These are phyloP conservation scores for Drosophila merina DNA, from an alignment of 2,888 invertebrate genomes.

Conservation along the genomic window DNA sequence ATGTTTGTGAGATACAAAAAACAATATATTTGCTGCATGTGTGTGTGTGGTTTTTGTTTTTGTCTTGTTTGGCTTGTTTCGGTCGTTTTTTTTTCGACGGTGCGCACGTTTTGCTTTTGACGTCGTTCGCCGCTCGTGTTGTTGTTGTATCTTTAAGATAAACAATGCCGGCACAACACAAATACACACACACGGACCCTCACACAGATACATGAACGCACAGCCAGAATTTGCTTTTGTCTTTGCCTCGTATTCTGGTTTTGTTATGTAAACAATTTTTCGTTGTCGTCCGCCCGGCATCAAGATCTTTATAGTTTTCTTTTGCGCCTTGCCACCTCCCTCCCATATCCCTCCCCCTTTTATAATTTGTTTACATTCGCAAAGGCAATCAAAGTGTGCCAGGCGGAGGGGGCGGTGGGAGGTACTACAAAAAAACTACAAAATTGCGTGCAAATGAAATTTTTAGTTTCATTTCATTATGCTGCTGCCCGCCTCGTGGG, in stretches of 20 bases:
- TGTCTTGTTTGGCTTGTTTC: constrained; percentile 32
- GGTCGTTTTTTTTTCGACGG: constrained; percentile 42
- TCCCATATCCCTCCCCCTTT: neutral
- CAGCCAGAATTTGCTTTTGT: constrained; percentile 47
- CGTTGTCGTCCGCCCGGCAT: constrained; percentile 48
- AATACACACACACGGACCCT: neutral
- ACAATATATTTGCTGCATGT: neutral
- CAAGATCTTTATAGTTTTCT: constrained; percentile 31
- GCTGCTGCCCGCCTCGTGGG: neutral
- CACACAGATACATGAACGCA: neutral
- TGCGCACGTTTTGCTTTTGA: constrained; percentile 73
- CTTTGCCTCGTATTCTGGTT: constrained; percentile 55
- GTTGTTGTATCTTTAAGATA: constrained; percentile 74
- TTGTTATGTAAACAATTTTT: constrained; percentile 77
- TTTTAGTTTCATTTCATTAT: constrained; percentile 16
- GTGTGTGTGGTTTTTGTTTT: constrained; percentile 28
- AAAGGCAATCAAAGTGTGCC: constrained; percentile 70
- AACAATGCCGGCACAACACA: constrained; percentile 77
- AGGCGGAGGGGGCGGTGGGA: constrained; percentile 25
- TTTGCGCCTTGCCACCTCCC: neutral
- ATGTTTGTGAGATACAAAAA: neutral
- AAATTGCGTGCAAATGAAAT: constrained; percentile 68
- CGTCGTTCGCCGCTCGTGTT: constrained; percentile 31
- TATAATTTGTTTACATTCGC: constrained; percentile 75
- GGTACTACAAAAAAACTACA: constrained; percentile 6